A percentile compares a stretch with the other conserved stretches of the same genome.
Evolutionary conservation across 2,797 vertebrate species (phyloP).

Genomic region (Carcharodon carcharias): DNA sequence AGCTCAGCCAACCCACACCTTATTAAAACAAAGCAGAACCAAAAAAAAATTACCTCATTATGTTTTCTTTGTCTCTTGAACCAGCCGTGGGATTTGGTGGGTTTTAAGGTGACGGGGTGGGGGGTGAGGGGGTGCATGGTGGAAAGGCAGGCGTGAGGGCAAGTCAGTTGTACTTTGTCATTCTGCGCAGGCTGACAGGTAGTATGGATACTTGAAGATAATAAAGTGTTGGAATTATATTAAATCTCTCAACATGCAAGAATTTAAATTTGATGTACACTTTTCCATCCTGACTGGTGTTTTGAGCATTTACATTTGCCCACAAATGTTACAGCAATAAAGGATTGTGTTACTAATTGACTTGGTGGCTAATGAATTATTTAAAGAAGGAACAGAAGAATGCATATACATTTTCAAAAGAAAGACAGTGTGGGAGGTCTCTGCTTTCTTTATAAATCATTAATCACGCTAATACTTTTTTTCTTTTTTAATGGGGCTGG

Average conservation of each 20-base stretch:
- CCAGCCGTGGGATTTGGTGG: neutral
- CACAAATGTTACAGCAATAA: neutral
- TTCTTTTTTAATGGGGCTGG: neutral
- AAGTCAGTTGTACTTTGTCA: neutral
- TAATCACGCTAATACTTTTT: neutral
- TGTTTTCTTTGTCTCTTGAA: neutral
- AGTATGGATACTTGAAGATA: neutral
- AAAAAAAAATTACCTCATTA: neutral
- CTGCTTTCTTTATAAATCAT: neutral
- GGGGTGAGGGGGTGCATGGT: neutral
- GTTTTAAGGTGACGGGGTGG: neutral
- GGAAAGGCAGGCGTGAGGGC: no score
- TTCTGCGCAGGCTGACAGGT: conserved; percentile 6
- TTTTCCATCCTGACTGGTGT: neutral
- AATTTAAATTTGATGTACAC: neutral
- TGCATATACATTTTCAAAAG: neutral
- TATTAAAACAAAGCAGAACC: neutral
- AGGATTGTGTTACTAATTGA: neutral
- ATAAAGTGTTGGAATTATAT: conserved; percentile 13
- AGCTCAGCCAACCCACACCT: neutral
- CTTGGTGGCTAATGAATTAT: neutral
- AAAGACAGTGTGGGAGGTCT: neutral
- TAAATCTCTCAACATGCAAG: neutral
- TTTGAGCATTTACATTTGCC: neutral
- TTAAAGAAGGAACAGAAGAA: neutral